Conservation (phyloP, 1,140 invertebrate species). For the Drosophila hydei region DNA sequence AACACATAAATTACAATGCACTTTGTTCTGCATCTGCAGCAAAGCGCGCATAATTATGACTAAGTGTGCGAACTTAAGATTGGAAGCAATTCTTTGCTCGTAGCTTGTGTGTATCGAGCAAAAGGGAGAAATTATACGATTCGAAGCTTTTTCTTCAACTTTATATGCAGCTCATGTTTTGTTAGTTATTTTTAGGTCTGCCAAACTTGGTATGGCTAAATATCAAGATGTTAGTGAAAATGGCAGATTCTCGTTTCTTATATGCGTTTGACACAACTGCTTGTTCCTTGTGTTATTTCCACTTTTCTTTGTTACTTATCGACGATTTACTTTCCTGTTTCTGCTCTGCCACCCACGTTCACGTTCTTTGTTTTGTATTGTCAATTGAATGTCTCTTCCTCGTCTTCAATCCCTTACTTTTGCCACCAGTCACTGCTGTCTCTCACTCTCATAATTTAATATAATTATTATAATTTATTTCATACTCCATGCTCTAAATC, state of each 20-base stretch:
- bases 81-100: background rate
- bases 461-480: no score
- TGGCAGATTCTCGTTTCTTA: background rate
- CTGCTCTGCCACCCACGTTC: background rate
- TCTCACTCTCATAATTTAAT: no score
- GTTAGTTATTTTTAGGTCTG: background rate
- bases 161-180: background rate
- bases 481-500: no score
- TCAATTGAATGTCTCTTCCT: no score
- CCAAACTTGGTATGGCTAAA: background rate
- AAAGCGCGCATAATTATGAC: background rate
- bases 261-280: background rate
- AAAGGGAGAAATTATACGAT: background rate
- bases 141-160: background rate
- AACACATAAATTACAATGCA: slow-evolving; percentile 21
- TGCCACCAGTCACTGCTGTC: no score
- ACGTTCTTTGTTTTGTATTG: background rate
- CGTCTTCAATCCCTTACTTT: no score
- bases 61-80: background rate
- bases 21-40: slow-evolving; percentile 25
- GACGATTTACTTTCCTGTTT: background rate
- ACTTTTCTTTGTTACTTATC: background rate
- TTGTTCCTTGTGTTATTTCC: background rate
- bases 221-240: no score
- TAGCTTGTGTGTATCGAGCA: background rate